Base-by-base conservation (phyloP, 2,888 invertebrate species). In the Sesia bembeciformis region DNA sequence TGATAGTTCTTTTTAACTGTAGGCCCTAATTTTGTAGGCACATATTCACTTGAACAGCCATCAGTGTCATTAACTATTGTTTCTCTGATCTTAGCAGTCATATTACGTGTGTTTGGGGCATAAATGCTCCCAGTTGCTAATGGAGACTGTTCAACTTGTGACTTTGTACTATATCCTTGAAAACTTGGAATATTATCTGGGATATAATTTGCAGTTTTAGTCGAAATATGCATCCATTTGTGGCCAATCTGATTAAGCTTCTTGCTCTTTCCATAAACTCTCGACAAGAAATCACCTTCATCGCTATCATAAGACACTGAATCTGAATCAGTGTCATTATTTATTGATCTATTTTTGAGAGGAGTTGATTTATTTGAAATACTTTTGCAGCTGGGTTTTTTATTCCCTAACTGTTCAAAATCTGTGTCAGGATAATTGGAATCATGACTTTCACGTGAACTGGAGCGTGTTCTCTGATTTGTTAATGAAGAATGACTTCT, bases 1-100 rank as follows among this genome's bases (percentile, higher is more conserved):
- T 89, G 85, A 58, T 90, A 89, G 61, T 88, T 90, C 60, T 76
- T 77, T 60, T 84, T 85, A n/a, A 83, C 79, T 56, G 77, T 76
- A 38, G 81, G 78, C 53, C 84, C 85, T 57, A 88, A 65, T 60
- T 75, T 86, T 23, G 88, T 88, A 7, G 90, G 90, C 8, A 90
- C 81, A 77, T 90, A 90, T 67, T 90, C 90, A 69, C 75, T 79
- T 39, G 81, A 81, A 66, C 73, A 79, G 40, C 74, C 78, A 67
- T 87, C 87, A 56, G 70, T 69, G 42, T 84, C 85, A 3, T 67
- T 54, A 23, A 62, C 40, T 49, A 60, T 59, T 57, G 60, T 72
- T 40, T 66, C 71, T 42, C 70, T 72, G 54, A 60, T 58, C 62
- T 72, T 82, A 1, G 68, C 73, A 61, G 65, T 73, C 85, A 88